Evolutionary conservation across 2,888 invertebrate species (phyloP).

Genomic region (Dimorphilus gyrociliatus): DNA sequence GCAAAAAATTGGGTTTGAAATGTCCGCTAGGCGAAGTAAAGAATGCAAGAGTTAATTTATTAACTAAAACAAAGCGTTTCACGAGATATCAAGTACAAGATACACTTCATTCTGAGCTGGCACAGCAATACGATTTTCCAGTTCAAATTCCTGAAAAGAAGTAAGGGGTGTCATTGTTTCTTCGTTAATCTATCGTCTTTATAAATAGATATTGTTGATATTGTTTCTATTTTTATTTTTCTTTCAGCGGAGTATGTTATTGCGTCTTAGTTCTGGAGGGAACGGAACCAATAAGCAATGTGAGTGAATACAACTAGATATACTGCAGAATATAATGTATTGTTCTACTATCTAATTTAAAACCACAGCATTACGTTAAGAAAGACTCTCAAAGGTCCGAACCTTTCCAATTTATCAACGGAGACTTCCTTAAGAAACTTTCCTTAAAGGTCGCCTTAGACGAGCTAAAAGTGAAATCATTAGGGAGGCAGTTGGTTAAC

Average conservation of each 20-base stretch:
- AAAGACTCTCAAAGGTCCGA: background rate
- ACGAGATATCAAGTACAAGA: conserved; percentile 3
- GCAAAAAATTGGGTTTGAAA: conserved; percentile 4
- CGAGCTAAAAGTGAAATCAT: conserved; percentile 3
- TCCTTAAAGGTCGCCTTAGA: conserved; percentile 1
- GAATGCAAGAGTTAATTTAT: conserved; percentile 3
- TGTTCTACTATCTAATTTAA: too few relatives aligned
- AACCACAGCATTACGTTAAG: too few relatives aligned
- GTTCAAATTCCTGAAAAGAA: conserved; percentile 5
- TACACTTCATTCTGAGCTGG: conserved; percentile 4
- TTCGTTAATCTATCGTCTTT: background rate
- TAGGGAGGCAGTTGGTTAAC: conserved; percentile 6
- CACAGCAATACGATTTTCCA: conserved; percentile 4
- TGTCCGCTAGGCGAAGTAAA: conserved; percentile 1
- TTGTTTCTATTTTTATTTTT: background rate
- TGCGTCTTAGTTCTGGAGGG: conserved; percentile 6
- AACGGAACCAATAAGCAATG: conserved; percentile 3
- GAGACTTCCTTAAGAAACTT: conserved; percentile 1
- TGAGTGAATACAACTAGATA: conserved; percentile 1
- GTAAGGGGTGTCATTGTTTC: conserved; percentile 2
- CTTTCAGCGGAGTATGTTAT: conserved; percentile 5
- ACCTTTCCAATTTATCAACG: conserved; percentile 2
- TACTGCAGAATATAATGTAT: background rate
- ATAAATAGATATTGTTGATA: background rate
- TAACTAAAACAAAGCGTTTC: conserved; percentile 6